Evolutionary conservation across 2,888 invertebrate genomes (phyloP).

Genomic region (Sylvicola cinctus): DNA sequence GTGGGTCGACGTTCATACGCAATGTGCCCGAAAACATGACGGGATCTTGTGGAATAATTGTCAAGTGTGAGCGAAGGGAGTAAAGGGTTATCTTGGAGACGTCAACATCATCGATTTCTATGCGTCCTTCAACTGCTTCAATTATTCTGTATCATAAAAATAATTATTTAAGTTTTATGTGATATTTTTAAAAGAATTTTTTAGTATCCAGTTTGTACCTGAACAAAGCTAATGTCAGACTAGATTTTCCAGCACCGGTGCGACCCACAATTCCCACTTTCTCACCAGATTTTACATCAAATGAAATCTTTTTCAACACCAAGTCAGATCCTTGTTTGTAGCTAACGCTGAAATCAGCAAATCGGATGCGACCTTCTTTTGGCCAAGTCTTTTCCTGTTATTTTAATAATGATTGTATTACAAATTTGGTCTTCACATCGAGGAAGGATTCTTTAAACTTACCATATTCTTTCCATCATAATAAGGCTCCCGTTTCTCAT

Average conservation of each 20-base stretch:
- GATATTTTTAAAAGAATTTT: no score
- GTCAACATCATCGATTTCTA: slow-evolving; percentile 24
- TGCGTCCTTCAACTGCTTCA: slow-evolving; percentile 23
- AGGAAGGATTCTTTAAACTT: no score
- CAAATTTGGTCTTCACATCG: no score
- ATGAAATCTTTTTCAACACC: slow-evolving; percentile 23
- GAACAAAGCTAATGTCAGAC: slow-evolving; percentile 26
- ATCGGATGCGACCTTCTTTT: slow-evolving; percentile 21
- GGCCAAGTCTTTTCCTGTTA: no score
- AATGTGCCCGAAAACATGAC: slow-evolving; percentile 35
- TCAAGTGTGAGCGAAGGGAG: slow-evolving; percentile 23
- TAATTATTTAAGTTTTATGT: neutral
- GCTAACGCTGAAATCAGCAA: slow-evolving; percentile 24
- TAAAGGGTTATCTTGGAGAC: slow-evolving; percentile 26
- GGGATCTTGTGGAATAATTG: slow-evolving; percentile 34
- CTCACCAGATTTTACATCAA: slow-evolving; percentile 21
- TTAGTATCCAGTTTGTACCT: slow-evolving; percentile 8
- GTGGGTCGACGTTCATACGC: slow-evolving; percentile 35
- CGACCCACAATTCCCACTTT: no score
- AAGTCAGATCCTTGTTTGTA: slow-evolving; percentile 28
- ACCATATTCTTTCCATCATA: no score
- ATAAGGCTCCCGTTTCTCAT: slow-evolving; percentile 16
- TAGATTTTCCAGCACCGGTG: slow-evolving; percentile 28
- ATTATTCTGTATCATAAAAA: slow-evolving; percentile 16
- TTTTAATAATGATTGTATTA: no score